A percentile compares a stretch with the other conserved stretches of the same genome.
Evolutionary conservation across 2,113 vertebrate genomes (phyloP).

Genomic region (Calypte anna): DNA sequence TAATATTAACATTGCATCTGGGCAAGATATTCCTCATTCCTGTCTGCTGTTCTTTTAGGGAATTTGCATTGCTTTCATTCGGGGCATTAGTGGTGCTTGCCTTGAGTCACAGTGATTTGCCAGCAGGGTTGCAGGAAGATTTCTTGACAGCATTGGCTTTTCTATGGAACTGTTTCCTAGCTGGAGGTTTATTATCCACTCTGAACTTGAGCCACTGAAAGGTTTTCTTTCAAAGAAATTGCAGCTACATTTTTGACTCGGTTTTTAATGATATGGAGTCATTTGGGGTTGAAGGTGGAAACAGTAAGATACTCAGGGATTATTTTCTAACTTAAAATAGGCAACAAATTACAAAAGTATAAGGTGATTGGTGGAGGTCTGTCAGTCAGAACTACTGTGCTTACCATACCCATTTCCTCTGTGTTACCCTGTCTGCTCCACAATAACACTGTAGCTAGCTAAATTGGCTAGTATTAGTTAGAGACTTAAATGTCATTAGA

Average conservation of each 20-base stretch:
- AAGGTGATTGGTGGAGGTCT: not conserved
- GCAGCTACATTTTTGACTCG: not conserved
- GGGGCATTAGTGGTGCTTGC: not conserved
- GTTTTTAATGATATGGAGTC: not conserved
- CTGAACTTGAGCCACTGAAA: not conserved
- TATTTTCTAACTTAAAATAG: not conserved
- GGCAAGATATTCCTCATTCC: not conserved
- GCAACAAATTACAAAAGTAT: not conserved
- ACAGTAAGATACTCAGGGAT: not conserved
- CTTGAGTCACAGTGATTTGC: not conserved
- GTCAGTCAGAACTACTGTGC: not conserved
- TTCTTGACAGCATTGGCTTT: not conserved
- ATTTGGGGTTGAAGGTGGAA: not conserved
- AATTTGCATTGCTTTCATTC: not conserved
- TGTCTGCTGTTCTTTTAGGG: not conserved
- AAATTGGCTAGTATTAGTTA: not conserved
- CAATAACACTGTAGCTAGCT: not conserved
- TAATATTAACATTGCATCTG: not conserved
- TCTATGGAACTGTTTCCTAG: not conserved
- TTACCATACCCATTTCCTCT: not conserved
- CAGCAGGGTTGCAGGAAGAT: not conserved
- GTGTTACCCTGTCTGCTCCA: not conserved
- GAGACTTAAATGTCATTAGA: slow-evolving; percentile 1
- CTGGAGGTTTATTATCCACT: not conserved
- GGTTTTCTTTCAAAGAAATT: not conserved